Base-by-base conservation (phyloP, 2,797 vertebrate species). In the Pangasius macronema region DNA sequence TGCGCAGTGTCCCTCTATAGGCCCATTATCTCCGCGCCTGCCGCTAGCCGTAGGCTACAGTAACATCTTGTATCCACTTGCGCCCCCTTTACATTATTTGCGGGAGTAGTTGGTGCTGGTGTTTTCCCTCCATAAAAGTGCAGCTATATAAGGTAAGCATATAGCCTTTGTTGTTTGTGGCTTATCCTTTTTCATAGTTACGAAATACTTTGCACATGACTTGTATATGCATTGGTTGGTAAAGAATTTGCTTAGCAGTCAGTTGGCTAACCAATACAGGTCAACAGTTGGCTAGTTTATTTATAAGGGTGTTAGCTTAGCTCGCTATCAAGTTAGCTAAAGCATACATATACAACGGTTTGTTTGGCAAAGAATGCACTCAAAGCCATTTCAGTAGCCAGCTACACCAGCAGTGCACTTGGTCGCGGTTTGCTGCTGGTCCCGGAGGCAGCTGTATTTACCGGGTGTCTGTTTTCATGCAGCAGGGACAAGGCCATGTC, bases 261-360 rank as follows among this genome's bases (percentile, higher is more conserved):
- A 2, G 27, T 1, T 63, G 0, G 70, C 9, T 63, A 39, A 68
- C 20, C 4, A 46, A 72, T 63, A 30, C 65, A 85, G 39, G 57
- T 85, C 77, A 65, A 83, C 85, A 70, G 24, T 53, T 67, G 61
- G 82, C 82, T 88, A 92, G 91, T 92, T 92, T 87, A 90, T 70
- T 87, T 87, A 49, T 87, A 85, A 82, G 36, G 20, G 24, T 46
- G 24, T 51, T 72, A 82, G 79, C 77, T 65, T 83, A 83, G 70
- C 81, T 27, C 0, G 57, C 33, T 51, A 24, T 6, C 46, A 68
- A 3, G 24, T 51, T 46, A 20, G 81, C 84, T 73, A 61, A 42
- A 86, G 10, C 30, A 30, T 3, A 5, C 2, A 14, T 36, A 59
- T 22, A 3, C 16, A 5, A 11, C 36, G 30, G n/a, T 73, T 77